Evolutionary conservation across 2,797 vertebrate genomes (phyloP).

Genomic region (Nannoperca australis): DNA sequence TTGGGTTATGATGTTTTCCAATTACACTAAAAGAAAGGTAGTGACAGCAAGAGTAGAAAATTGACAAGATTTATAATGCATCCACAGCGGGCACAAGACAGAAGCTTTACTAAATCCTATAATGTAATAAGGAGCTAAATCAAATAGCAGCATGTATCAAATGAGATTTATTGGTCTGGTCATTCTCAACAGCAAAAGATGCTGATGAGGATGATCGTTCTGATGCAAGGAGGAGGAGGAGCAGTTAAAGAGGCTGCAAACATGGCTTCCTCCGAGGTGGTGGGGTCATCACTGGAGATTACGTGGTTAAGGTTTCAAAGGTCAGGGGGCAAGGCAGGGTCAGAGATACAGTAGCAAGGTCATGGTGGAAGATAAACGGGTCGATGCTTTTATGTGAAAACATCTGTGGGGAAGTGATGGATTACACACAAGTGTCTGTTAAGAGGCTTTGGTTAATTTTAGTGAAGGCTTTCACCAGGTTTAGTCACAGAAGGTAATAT

Average conservation of each 20-base stretch:
- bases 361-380: slow-evolving; percentile 75
- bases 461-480: slow-evolving; percentile 27
- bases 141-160: slow-evolving; percentile 80
- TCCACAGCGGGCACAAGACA: slow-evolving; percentile 71
- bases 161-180: slow-evolving; percentile 81
- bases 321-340: slow-evolving; percentile 71
- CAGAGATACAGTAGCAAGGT: slow-evolving; percentile 81
- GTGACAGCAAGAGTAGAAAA: slow-evolving; percentile 64
- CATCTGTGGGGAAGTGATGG: slow-evolving; percentile 68
- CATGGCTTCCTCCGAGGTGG: slow-evolving; percentile 55
- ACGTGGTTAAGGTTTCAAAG: slow-evolving; percentile 73
- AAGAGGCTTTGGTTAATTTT: slow-evolving; percentile 43
- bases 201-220: slow-evolving; percentile 78
- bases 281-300: slow-evolving; percentile 60
- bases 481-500: neutral
- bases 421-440: slow-evolving; percentile 35
- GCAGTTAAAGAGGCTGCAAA: slow-evolving; percentile 48
- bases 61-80: slow-evolving; percentile 74
- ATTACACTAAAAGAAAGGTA: slow-evolving; percentile 72
- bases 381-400: slow-evolving; percentile 80
- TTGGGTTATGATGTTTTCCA: slow-evolving; percentile 58
- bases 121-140: slow-evolving; percentile 83
- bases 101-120: slow-evolving; percentile 80
- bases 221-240: slow-evolving; percentile 63
- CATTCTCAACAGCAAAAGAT: slow-evolving; percentile 70